Evolutionary conservation across 2,797 vertebrate species (phyloP).

Genomic region (Stomatorhinus walkeri): DNA sequence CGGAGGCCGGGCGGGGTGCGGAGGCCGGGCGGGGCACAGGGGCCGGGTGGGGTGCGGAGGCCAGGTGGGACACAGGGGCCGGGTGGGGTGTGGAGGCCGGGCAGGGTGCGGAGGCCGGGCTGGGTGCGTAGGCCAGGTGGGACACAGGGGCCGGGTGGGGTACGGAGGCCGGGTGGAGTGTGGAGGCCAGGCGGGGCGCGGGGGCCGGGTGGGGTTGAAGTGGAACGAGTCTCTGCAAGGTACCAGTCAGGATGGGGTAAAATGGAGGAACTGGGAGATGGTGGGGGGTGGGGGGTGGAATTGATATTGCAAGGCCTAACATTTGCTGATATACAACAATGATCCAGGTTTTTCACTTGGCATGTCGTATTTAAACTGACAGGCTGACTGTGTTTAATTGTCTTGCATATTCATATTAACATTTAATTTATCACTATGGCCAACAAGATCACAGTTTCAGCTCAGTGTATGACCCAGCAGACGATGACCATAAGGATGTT

Average conservation of each 20-base stretch:
- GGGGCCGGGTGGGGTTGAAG: too few species aligned
- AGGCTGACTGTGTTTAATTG: not conserved
- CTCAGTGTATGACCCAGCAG: not conserved
- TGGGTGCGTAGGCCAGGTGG: too few species aligned
- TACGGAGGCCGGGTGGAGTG: too few species aligned
- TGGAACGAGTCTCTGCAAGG: not conserved
- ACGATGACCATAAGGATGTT: not conserved
- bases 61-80: too few species aligned
- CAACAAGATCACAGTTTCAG: not conserved
- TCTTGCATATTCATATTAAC: not conserved
- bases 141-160: too few species aligned
- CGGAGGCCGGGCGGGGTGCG: too few species aligned
- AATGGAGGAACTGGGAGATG: not conserved
- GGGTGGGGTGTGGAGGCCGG: too few species aligned
- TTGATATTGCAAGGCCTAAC: not conserved
- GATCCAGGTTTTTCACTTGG: not conserved
- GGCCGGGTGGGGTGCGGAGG: too few species aligned
- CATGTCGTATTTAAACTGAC: not conserved
- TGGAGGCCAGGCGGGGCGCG: too few species aligned
- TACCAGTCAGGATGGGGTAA: not conserved
- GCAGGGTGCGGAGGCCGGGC: too few species aligned
- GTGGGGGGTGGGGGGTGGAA: not conserved
- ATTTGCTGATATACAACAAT: not conserved
- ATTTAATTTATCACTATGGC: not conserved
- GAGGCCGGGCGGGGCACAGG: too few species aligned